Evolutionary conservation across 2,888 invertebrate genomes (phyloP), one percentile per base, ranked within the genome.

Genomic region (Metallyticus violacea): DNA sequence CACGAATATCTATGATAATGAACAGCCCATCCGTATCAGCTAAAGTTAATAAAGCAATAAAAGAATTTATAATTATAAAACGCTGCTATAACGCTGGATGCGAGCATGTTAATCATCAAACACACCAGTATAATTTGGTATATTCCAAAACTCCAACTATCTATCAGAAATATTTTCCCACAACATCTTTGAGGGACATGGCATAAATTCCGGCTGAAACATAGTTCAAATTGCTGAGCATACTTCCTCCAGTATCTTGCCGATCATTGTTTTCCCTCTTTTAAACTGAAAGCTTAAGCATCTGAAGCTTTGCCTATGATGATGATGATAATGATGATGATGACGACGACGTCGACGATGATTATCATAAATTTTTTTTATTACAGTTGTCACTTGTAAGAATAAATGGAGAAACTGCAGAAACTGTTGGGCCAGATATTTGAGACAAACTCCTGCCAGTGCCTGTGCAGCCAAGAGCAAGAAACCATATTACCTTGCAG

Each of bases 11-110:
- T 9, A 86, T 62, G 5, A 77, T 25, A 26, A 81, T 28, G 25
- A 86, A 86, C 81, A 76, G 76, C 25, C 81, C 76, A 29, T 81
- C 81, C 15, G 77, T 77, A 81, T 86, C 86, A n/a, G 29, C 81
- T 15, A 81, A 76, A 85, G 81, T 77, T 30, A 86, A 15, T 15
- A 86, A 29, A 25, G 81, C 29, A 26, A 77, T 30, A 25, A 77
- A 86, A 29, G 81, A 28, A n/a, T 29, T 85, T 85, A 9, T 62
- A 77, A 28, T 85, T 85, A 22, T 9, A 80, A 25, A 2, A 85
- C n/a, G 79, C 79, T 15, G 6, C 62, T 26, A 22, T 79, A 62
- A 4, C 76, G 40, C 25, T 81, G 15, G 9, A 81, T 81, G 6
- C 29, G 29, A 28, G 30, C n/a, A 25, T 81, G 81, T 25, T 78